phyloP scores from a whole-genome alignment of 2,113 vertebrate genomes.

The Mormoops blainvillei region DNA sequence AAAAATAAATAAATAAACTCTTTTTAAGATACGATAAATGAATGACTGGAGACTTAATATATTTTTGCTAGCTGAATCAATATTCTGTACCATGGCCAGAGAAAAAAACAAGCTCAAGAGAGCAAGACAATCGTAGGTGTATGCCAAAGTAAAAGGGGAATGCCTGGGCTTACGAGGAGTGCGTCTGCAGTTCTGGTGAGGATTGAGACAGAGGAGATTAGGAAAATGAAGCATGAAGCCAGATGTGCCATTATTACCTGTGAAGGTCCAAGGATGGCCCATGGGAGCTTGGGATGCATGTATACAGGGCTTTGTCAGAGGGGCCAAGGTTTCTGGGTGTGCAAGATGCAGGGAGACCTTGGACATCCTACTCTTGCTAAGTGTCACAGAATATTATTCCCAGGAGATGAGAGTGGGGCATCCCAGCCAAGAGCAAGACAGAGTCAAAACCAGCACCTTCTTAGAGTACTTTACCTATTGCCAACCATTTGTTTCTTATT shows the following conservation, averaged over 20 bases:
- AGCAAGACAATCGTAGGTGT: neutral
- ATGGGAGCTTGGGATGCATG: neutral
- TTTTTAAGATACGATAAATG: neutral
- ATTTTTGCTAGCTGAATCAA: neutral
- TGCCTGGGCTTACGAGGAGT: neutral
- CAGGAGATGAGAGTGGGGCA: neutral
- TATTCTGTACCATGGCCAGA: neutral
- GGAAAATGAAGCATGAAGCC: neutral
- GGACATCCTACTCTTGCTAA: conserved; percentile 39
- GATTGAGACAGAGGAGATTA: neutral
- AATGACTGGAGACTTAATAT: neutral
- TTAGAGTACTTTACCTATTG: neutral
- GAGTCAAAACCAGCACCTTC: neutral
- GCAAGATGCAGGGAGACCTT: neutral
- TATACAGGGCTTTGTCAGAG: conserved; percentile 40
- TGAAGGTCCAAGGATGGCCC: neutral
- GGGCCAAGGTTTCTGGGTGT: conserved; percentile 13
- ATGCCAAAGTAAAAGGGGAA: neutral
- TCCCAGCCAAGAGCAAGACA: neutral
- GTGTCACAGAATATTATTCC: neutral
- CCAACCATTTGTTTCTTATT: neutral
- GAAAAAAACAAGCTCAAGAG: neutral
- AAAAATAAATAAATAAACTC: too few relatives aligned
- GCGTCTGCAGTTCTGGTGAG: neutral
- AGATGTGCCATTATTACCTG: neutral